Conservation (phyloP, 2,888 invertebrate species). For the Therioaphis trifolii region DNA sequence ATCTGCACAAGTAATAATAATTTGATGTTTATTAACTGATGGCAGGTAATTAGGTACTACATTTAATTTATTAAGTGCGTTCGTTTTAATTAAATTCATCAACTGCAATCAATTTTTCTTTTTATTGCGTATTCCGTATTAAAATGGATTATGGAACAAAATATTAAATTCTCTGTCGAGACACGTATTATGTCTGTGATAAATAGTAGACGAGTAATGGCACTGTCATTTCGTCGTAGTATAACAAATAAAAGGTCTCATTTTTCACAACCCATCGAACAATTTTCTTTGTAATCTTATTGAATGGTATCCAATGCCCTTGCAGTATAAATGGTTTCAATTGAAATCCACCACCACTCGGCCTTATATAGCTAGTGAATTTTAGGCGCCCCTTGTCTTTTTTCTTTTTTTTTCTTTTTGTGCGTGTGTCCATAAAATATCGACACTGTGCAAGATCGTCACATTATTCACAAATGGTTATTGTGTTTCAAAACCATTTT, state of each 20-base stretch:
- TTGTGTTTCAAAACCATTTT: background rate
- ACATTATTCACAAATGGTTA: background rate
- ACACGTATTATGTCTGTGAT: background rate
- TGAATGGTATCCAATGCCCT: conserved; percentile 9
- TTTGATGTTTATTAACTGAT: no score
- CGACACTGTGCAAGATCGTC: background rate
- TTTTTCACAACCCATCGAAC: conserved; percentile 29
- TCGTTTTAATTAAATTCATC: background rate
- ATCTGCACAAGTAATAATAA: no score
- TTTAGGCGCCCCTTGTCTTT: conserved; percentile 12
- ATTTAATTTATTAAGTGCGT: no score
- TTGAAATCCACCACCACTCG: conserved; percentile 10
- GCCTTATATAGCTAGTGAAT: background rate
- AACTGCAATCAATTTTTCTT: background rate
- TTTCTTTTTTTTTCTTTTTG: no score
- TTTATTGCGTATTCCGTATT: background rate
- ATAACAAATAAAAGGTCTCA: conserved; percentile 28
- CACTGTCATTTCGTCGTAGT: background rate
- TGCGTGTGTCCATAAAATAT: background rate
- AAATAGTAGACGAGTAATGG: background rate
- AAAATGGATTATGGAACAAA: background rate
- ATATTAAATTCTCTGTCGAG: background rate
- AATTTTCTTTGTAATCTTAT: conserved; percentile 22
- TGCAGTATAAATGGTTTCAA: conserved; percentile 6
- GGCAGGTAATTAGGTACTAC: no score